Conservation (phyloP, 2,888 invertebrate genomes). For the Erebia palarica region DNA sequence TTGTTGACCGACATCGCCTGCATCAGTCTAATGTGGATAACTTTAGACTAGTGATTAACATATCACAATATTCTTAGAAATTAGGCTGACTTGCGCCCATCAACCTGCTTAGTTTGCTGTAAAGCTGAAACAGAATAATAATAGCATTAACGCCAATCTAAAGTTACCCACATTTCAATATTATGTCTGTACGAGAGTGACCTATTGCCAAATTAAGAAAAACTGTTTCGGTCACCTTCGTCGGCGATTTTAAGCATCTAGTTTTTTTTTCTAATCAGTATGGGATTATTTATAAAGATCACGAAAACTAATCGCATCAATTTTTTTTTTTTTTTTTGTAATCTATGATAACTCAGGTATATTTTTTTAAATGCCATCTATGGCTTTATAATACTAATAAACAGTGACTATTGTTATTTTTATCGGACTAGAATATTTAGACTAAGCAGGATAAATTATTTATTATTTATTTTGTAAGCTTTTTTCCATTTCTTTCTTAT, state of each 20-base stretch:
- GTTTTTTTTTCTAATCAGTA: background rate
- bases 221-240: no score
- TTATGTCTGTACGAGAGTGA: background rate
- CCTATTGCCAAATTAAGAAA: background rate
- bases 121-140: no score
- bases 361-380: constrained; percentile 15
- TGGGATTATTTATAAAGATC: background rate
- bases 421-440: background rate
- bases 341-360: background rate
- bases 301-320: background rate
- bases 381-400: constrained; percentile 4
- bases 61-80: no score
- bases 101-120: no score
- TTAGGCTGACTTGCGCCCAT: no score
- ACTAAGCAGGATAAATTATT: constrained; percentile 21
- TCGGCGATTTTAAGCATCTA: background rate
- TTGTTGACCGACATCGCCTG: background rate
- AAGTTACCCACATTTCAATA: background rate
- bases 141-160: background rate
- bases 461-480: constrained; percentile 29
- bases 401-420: constrained; percentile 11
- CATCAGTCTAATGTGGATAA: background rate
- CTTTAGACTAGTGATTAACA: background rate
- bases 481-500: background rate
- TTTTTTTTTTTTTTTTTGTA: background rate